Conservation (phyloP, 2,888 invertebrate species). For the Patella ulyssiponensis region DNA sequence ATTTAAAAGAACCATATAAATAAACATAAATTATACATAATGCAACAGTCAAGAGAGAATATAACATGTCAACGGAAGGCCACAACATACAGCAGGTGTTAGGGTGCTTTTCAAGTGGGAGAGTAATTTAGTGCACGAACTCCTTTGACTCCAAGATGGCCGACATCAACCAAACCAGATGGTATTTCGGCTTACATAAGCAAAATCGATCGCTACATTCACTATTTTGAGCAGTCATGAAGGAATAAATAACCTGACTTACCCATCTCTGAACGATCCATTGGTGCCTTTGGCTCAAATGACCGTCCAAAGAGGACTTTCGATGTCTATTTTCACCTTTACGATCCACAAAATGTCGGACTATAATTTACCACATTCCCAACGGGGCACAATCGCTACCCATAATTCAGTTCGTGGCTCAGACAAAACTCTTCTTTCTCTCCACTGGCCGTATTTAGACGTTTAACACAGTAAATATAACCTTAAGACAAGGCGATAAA, state of each 20-base stretch:
- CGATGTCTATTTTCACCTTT: conserved; percentile 14
- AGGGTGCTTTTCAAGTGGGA: background rate
- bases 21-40: background rate
- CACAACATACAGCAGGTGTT: background rate
- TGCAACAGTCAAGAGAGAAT: too few species aligned
- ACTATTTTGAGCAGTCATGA: background rate
- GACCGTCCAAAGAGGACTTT: conserved; percentile 27
- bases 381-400: conserved; percentile 19
- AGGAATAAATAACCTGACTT: conserved; percentile 24
- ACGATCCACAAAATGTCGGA: conserved; percentile 4
- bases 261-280: conserved; percentile 50
- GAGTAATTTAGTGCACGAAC: conserved; percentile 20
- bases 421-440: too few species aligned
- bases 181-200: background rate
- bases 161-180: conserved; percentile 13
- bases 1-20: background rate
- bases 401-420: conserved; percentile 10
- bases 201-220: background rate
- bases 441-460: background rate
- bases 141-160: conserved; percentile 31
- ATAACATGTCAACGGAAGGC: too few species aligned
- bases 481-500: conserved; percentile 25
- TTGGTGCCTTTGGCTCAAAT: conserved; percentile 16
- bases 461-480: background rate
- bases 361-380: conserved; percentile 16